phyloP scores from a whole-genome alignment of 1,140 invertebrate genomes.

The Zaprionus taronus region DNA sequence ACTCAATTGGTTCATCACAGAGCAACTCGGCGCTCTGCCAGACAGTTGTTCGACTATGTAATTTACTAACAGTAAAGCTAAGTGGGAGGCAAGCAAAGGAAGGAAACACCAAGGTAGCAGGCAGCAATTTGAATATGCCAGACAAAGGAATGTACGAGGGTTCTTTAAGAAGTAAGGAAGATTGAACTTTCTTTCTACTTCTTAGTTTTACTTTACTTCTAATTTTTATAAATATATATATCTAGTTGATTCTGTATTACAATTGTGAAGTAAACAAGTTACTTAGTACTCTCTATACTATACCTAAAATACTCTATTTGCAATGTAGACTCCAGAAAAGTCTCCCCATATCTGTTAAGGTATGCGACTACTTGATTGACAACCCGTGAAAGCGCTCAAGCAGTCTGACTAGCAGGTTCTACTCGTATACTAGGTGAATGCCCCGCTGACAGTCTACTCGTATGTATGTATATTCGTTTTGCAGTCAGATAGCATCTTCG shows the following conservation, averaged over 20 bases:
- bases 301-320: background rate
- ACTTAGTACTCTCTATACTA: no score
- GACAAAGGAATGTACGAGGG: background rate
- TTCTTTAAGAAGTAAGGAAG: background rate
- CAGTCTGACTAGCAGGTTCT: background rate
- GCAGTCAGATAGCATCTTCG: constrained; percentile 22
- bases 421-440: background rate
- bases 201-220: no score
- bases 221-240: no score
- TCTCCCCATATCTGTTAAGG: background rate
- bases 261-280: no score
- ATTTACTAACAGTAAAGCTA: constrained; percentile 12
- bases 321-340: background rate
- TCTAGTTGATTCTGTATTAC: no score
- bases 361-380: background rate
- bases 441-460: background rate
- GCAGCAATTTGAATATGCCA: background rate
- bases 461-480: background rate
- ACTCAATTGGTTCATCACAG: background rate
- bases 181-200: no score
- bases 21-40: background rate
- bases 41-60: background rate
- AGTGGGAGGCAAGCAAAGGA: background rate
- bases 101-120: background rate
- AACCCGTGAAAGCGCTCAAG: background rate